Evolutionary conservation across 1,140 invertebrate species (phyloP).

Genomic region (Acromyrmex charruanus): DNA sequence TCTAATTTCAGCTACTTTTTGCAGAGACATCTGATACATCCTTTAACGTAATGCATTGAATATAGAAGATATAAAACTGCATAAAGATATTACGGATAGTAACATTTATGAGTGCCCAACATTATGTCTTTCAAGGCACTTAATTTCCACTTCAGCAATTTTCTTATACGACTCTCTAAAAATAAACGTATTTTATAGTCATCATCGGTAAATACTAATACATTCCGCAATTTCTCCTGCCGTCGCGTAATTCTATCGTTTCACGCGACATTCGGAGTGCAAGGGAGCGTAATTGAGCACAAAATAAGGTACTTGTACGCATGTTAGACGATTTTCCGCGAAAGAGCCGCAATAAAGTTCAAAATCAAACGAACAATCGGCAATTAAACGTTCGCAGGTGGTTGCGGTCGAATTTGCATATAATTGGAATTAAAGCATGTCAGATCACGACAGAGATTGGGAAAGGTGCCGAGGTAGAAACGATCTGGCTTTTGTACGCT

Average conservation of each 20-base stretch:
- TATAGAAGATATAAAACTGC: neutral
- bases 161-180: neutral
- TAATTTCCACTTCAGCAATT: neutral
- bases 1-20: no score
- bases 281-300: slow-evolving; percentile 2
- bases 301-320: slow-evolving; percentile 20
- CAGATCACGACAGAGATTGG: slow-evolving; percentile 16
- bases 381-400: slow-evolving; percentile 61
- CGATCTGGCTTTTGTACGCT: slow-evolving; percentile 39
- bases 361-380: slow-evolving; percentile 13
- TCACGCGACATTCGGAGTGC: neutral
- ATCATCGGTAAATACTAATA: neutral
- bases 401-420: slow-evolving; percentile 56
- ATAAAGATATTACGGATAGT: neutral
- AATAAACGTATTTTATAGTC: neutral
- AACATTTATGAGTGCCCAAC: neutral
- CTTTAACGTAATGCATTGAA: neutral
- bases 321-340: slow-evolving; percentile 10
- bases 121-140: neutral
- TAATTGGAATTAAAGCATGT: slow-evolving; percentile 67
- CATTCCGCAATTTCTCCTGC: neutral
- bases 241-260: neutral
- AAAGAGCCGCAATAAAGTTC: slow-evolving; percentile 58
- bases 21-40: no score
- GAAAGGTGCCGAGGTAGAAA: slow-evolving; percentile 24